These are phyloP conservation scores for Phoenoteleia sp. DNA, from an alignment of 2,888 invertebrate genomes.

Conservation along the genomic window DNA sequence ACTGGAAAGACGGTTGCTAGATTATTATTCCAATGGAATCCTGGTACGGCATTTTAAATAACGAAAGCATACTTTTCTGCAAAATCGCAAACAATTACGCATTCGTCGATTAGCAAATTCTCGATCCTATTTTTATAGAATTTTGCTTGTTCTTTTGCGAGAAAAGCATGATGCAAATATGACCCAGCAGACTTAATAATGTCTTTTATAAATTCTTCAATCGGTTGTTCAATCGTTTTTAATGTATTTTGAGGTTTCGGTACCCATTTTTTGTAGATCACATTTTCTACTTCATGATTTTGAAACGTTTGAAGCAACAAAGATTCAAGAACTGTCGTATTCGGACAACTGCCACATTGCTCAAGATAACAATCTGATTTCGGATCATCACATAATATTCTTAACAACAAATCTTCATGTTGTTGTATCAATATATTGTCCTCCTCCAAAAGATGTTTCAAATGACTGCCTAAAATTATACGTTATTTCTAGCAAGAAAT, in stretches of 20 bases:
- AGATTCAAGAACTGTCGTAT: background rate
- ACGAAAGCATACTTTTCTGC: constrained; percentile 65
- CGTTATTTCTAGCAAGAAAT: too few species aligned
- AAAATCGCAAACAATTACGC: constrained; percentile 52
- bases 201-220: constrained; percentile 17
- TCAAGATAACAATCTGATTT: constrained; percentile 26
- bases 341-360: constrained; percentile 27
- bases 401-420: constrained; percentile 30
- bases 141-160: constrained; percentile 52
- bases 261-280: constrained; percentile 32
- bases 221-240: constrained; percentile 3
- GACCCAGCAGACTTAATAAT: background rate
- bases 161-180: constrained; percentile 42
- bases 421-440: background rate
- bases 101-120: too few species aligned
- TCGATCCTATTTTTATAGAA: too few species aligned
- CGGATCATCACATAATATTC: constrained; percentile 22
- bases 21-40: constrained; percentile 69
- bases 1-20: constrained; percentile 61
- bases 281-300: constrained; percentile 4
- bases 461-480: constrained; percentile 22
- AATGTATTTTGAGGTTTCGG: constrained; percentile 24
- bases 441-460: constrained; percentile 2
- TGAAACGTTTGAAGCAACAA: constrained; percentile 1
- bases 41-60: constrained; percentile 42